Evolutionary conservation across 2,888 invertebrate genomes (phyloP), one percentile per base, ranked within the genome.

Genomic region (Lasioglossum malachurum): DNA sequence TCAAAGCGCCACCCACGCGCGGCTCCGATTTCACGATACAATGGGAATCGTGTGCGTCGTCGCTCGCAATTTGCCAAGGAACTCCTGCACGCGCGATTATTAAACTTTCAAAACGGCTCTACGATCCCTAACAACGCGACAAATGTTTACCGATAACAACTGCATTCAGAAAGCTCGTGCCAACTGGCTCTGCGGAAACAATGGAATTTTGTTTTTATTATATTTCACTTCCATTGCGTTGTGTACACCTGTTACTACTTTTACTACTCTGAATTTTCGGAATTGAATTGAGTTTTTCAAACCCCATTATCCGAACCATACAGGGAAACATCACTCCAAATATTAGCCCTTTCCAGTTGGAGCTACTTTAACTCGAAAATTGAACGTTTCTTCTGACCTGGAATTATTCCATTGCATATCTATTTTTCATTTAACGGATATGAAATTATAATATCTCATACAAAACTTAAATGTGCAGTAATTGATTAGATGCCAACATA

Each of bases 21-120:
- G 60, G 19, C 44, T 60, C 44, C 71, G 53, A 57, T 53, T 53
- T 72, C 35, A 35, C 44, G 78, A 83, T 78, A 78, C 75, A 78
- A 78, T 82, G 71, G 69, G 53, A 41, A 74, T 41, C n/a, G 23
- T 14, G 46, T 14, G n/a, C 60, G 23, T 31, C 60, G 27, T 31
- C n/a, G 27, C 12, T 27, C 53, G 44, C 27, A 44, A 60, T 67
- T 67, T 74, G 3, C 27, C 10, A n/a, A 46, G 31, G 23, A 64
- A 8, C 44, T 35, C 16, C 23, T 44, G n/a, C 49, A 12, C 27
- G 8, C 53, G n/a, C 41, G 23, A 77, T 78, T 31, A 31, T 73
- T 14, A 19, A 67, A 67, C 67, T 69, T 23, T 23, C 12, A 10
- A 38, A 60, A 19, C 23, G 35, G 10, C 19, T 69, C 23, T 1